Base-by-base conservation (phyloP, 2,888 invertebrate species). In the Cheilosia grossa region DNA sequence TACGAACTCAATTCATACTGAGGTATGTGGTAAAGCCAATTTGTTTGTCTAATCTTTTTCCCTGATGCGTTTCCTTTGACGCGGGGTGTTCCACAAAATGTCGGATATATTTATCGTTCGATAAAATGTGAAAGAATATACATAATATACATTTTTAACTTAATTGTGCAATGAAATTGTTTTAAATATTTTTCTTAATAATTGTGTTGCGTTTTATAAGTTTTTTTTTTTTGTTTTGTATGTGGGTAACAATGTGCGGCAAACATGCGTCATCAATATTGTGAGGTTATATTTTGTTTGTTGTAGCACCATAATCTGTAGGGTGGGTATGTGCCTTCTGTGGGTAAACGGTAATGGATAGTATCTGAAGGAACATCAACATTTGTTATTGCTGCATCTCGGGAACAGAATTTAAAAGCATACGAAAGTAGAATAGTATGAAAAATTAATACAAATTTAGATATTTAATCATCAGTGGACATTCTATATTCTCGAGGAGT, bases 1-100 rank as follows among this genome's bases (percentile, higher is more conserved):
- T 44, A 19, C 37, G 42, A 54, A 19, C 47, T 54, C 6, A 33
- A 47, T 73, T 47, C 44, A 30, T 53, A 9, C 42, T 42, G 82
- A 82, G 82, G 82, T 82, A 72, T 72, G 82, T 82, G 61, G 59
- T 72, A 67, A 61, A 67, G 47, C 17, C 42, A 42, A 24, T 37
- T 44, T 49, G 15, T 1, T 53, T 9, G 19, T n/a, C 5, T 7
- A 37, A 17, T 40, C 51, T 33, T 17, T 4, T 15, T 27, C 27
- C 13, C 27, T 27, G 42, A 53, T 53, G 49, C 21, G 37, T 27
- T 21, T 51, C 30, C 15, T 33, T 53, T 40, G 72, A 53, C 63
- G 53, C 53, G 73, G 30, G 66, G 47, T 47, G 24, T 10, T 30
- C 54, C 53, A 37, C 59, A 77, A 77, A 69, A 77, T 77, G 77